Conservation (phyloP, 2,888 invertebrate species). For the Drosophila rellima region DNA sequence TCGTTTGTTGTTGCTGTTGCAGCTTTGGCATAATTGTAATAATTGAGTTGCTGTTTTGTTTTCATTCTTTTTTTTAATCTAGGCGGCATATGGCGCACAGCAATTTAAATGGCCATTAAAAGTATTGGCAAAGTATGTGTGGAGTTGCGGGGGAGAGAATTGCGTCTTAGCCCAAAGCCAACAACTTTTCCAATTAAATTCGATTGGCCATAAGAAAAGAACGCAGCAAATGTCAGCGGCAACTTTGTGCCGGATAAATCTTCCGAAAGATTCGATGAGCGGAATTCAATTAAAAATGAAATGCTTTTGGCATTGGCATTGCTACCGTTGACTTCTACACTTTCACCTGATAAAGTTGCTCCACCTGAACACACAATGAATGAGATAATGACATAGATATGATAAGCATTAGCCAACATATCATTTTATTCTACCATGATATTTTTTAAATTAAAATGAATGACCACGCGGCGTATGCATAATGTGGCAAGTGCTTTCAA, state of each 20-base stretch:
- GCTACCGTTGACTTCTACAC: constrained; percentile 1
- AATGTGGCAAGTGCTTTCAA: constrained; percentile 33
- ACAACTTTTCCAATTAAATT: constrained; percentile 70
- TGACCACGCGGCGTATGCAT: constrained; percentile 61
- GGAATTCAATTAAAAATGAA: constrained; percentile 47
- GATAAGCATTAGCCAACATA: constrained; percentile 6
- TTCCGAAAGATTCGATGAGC: constrained; percentile 29
- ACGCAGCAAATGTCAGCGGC: constrained; percentile 39
- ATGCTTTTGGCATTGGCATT: neutral
- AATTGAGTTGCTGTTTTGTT: constrained; percentile 44
- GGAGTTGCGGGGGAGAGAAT: neutral
- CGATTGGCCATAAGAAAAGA: constrained; percentile 37
- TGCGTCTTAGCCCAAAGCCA: constrained; percentile 5
- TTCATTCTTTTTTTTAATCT: constrained; percentile 29
- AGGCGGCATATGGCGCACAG: constrained; percentile 23
- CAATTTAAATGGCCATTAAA: constrained; percentile 42
- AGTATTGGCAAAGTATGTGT: constrained; percentile 22
- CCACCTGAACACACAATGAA: constrained; percentile 8
- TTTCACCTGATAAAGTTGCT: constrained; percentile 17
- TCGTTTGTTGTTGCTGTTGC: constrained; percentile 21
- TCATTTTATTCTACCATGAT: neutral
- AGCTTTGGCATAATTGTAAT: constrained; percentile 44
- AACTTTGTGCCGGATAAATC: constrained; percentile 34
- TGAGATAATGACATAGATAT: constrained; percentile 24
- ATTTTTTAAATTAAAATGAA: constrained; percentile 46